These are phyloP conservation scores for Apotomis turbidana DNA, from an alignment of 2,888 invertebrate genomes.

Conservation along the genomic window DNA sequence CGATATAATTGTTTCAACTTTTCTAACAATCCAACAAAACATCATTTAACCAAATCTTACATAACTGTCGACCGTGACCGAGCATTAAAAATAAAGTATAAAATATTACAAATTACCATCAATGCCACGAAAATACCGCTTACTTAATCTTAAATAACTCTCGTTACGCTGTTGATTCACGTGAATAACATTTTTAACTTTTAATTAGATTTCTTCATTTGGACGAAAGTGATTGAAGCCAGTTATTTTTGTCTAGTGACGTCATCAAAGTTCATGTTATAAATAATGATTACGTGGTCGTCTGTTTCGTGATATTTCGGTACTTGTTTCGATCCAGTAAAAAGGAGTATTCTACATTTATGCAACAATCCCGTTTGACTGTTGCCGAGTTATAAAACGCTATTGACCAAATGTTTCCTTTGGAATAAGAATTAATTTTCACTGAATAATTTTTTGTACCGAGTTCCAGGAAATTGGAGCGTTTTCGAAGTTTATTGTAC, in stretches of 20 bases:
- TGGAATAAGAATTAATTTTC: conserved; percentile 2
- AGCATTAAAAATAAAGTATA: conserved; percentile 49
- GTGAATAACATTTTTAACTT: conserved; percentile 59
- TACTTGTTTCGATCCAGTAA: neutral
- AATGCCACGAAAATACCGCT: conserved; percentile 50
- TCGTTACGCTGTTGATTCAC: conserved; percentile 58
- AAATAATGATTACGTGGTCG: conserved; percentile 46
- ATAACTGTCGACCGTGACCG: conserved; percentile 41
- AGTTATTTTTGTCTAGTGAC: conserved; percentile 54
- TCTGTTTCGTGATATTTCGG: conserved; percentile 42
- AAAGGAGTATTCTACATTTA: neutral
- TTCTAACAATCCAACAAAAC: too few relatives aligned
- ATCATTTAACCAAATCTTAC: neutral
- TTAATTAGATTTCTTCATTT: conserved; percentile 62
- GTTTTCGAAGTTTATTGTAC: neutral
- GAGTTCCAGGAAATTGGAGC: neutral
- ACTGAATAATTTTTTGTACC: neutral
- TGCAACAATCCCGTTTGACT: neutral
- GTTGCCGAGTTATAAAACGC: neutral
- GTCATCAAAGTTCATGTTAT: conserved; percentile 45
- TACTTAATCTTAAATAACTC: conserved; percentile 50
- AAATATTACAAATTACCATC: conserved; percentile 21
- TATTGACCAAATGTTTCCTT: conserved; percentile 15
- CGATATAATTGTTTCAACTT: too few relatives aligned
- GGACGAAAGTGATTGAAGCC: conserved; percentile 49